Conservation (phyloP, 2,797 vertebrate genomes). For the Sparidentex hasta region DNA sequence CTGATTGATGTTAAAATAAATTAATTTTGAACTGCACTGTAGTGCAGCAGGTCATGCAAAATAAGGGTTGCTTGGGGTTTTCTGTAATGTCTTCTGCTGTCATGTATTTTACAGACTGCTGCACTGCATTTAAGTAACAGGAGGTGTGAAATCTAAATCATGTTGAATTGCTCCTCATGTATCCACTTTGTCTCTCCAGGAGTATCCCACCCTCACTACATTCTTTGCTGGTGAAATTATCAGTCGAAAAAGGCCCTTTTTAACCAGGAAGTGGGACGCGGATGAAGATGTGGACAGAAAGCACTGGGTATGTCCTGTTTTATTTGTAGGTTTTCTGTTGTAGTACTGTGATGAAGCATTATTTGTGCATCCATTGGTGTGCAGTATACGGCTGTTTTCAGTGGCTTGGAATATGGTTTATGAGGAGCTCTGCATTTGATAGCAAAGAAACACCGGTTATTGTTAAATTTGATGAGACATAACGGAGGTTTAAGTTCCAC, state of each 20-base stretch:
- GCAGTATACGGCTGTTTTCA: not conserved
- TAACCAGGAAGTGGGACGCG: conserved; percentile 98
- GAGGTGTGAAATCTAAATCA: conserved; percentile 6
- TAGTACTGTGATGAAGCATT: not conserved
- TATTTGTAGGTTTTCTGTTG: not conserved
- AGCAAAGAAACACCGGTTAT: no score
- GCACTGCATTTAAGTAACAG: not conserved
- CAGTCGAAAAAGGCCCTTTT: conserved; percentile 95
- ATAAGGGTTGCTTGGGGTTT: not conserved
- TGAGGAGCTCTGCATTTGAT: not conserved
- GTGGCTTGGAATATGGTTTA: not conserved
- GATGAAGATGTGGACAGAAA: conserved; percentile 99
- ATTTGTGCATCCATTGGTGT: not conserved
- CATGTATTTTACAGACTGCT: conserved; percentile 5
- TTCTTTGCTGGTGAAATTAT: conserved; percentile 99
- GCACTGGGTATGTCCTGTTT: conserved; percentile 92
- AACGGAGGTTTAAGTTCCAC: not conserved
- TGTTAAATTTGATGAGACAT: not conserved
- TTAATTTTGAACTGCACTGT: not conserved
- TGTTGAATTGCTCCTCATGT: not conserved
- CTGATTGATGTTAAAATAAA: no score
- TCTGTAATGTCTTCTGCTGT: not conserved
- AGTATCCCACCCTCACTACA: conserved; percentile 96
- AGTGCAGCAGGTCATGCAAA: not conserved
- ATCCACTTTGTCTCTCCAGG: conserved; percentile 76